These are phyloP conservation scores for Tupaia chinensis DNA, from an alignment of 2,113 vertebrate species.

Conservation along the genomic window DNA sequence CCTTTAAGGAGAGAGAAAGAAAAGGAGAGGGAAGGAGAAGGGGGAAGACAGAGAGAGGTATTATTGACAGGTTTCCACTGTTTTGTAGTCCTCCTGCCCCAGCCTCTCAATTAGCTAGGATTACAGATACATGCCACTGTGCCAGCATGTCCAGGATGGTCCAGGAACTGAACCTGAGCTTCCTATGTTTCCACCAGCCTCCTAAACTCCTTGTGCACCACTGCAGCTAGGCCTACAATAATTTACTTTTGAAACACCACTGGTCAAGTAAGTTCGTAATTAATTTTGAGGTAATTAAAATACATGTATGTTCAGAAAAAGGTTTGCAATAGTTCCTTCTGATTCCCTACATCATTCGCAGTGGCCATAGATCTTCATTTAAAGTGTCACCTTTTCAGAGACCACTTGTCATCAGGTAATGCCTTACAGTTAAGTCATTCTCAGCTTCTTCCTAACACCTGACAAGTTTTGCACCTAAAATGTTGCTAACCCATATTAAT, in stretches of 20 bases:
- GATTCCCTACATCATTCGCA: neutral
- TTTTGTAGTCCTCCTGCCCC: too few species aligned
- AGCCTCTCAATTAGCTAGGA: too few species aligned
- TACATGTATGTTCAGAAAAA: neutral
- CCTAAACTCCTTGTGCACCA: too few species aligned
- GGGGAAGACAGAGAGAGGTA: too few species aligned
- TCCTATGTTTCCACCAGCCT: too few species aligned
- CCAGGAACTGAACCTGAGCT: too few species aligned
- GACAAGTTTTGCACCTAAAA: conserved; percentile 81
- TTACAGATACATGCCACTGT: too few species aligned
- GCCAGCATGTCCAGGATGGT: too few species aligned
- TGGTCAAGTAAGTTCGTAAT: conserved; percentile 36
- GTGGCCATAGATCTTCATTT: conserved; percentile 56
- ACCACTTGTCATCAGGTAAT: conserved; percentile 75
- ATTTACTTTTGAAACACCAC: conserved; percentile 11
- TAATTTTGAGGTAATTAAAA: conserved; percentile 35
- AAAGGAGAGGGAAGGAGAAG: too few species aligned
- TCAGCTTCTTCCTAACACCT: conserved; percentile 82
- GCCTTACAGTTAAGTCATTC: conserved; percentile 77
- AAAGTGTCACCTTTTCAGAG: conserved; percentile 72
- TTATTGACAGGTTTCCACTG: too few species aligned
- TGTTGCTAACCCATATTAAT: conserved; percentile 82
- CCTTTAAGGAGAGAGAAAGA: too few species aligned
- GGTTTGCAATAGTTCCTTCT: neutral
- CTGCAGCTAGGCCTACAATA: too few species aligned